Conservation (phyloP, 30 jellyfish, hydroid and myxozoan genomes). For the Hydractinia symbiolongicarpus region DNA sequence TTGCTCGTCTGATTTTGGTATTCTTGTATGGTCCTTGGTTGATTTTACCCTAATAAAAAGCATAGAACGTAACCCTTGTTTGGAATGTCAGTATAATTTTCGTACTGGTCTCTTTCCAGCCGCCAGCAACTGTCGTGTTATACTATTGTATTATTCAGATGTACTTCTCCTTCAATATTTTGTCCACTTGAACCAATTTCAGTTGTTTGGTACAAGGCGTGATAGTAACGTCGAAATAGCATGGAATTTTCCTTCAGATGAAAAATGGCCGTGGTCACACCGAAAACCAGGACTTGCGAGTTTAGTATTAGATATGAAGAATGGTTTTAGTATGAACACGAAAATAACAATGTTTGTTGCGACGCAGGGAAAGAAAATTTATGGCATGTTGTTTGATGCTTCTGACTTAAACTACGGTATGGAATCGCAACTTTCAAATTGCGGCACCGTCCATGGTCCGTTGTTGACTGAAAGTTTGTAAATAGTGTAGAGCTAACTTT, state of each 20-base stretch:
- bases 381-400: conserved; percentile 34
- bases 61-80: conserved; percentile 23
- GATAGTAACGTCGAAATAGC: conserved; percentile 4
- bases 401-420: conserved; percentile 21
- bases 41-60: conserved; percentile 18
- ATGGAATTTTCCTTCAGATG: conserved; percentile 46
- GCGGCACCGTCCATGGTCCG: neutral
- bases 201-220: conserved; percentile 19
- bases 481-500: too few relatives aligned
- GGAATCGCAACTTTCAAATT: neutral
- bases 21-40: conserved; percentile 26
- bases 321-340: conserved; percentile 23
- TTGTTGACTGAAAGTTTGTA: too few relatives aligned
- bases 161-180: conserved; percentile 11
- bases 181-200: conserved; percentile 35
- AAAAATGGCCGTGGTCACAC: conserved; percentile 51
- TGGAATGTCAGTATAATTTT: conserved; percentile 9
- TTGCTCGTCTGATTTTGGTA: conserved; percentile 37
- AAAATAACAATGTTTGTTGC: conserved; percentile 34
- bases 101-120: neutral
- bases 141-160: conserved; percentile 30
- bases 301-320: conserved; percentile 19
- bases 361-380: conserved; percentile 30
- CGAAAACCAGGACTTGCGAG: conserved; percentile 47
- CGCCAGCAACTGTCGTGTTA: conserved; percentile 34